Evolutionary conservation across 2,113 vertebrate species (phyloP).

Genomic region (Copsychus sechellarum): DNA sequence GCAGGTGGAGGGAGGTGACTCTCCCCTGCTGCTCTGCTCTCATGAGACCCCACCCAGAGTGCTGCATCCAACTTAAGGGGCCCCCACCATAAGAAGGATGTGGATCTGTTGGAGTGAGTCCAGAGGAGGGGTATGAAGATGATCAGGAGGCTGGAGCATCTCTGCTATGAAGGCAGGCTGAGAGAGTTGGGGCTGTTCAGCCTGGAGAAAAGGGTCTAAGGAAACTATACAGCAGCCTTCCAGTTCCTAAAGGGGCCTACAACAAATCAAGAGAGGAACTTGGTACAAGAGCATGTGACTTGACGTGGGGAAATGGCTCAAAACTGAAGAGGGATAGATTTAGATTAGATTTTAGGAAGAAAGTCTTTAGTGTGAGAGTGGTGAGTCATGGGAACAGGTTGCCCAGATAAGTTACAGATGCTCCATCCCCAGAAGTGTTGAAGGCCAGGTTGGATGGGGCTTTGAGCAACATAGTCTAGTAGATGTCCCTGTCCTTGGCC

Average conservation of each 20-base stretch:
- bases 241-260: not conserved
- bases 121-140: not conserved
- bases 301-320: not conserved
- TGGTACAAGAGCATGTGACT: not conserved
- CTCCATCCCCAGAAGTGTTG: not conserved
- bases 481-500: not conserved
- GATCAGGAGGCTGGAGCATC: not conserved
- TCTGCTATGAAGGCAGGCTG: not conserved
- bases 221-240: not conserved
- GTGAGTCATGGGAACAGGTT: not conserved
- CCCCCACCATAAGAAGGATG: not conserved
- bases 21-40: accelerated
- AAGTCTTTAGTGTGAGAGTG: not conserved
- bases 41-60: not conserved
- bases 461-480: not conserved
- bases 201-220: not conserved
- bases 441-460: not conserved
- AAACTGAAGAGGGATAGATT: not conserved
- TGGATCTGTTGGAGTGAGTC: not conserved
- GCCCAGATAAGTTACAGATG: not conserved
- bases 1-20: not conserved
- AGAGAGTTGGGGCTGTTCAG: not conserved
- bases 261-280: not conserved
- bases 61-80: not conserved
- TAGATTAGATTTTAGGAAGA: not conserved